Evolutionary conservation across 2,888 invertebrate genomes (phyloP).

Genomic region (Andrena dorsata): DNA sequence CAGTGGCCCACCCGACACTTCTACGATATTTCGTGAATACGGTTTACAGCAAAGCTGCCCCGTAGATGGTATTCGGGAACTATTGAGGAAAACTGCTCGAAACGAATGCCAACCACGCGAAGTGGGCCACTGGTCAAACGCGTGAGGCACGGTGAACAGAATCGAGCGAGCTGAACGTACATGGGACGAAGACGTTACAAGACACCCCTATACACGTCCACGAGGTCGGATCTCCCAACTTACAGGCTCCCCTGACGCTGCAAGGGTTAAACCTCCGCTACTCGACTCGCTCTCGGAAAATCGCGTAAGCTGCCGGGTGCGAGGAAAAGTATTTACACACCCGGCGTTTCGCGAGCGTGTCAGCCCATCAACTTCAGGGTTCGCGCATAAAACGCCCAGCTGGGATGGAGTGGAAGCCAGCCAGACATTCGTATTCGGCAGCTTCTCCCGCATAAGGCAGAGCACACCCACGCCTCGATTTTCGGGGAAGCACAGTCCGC

Average conservation of each 20-base stretch:
- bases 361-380: slow-evolving; percentile 38
- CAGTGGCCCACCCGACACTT: no score
- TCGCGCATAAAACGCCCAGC: slow-evolving; percentile 25
- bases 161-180: no score
- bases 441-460: slow-evolving; percentile 1
- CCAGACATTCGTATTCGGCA: slow-evolving; percentile 12
- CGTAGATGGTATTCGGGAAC: no score
- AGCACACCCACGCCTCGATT: slow-evolving; percentile 33
- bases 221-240: background rate
- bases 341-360: slow-evolving; percentile 31
- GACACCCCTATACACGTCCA: background rate
- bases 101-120: no score
- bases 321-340: slow-evolving; percentile 41
- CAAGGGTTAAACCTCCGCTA: background rate
- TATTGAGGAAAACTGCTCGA: no score
- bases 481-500: slow-evolving; percentile 51
- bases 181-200: background rate
- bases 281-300: background rate
- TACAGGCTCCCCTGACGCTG: background rate
- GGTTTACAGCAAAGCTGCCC: no score
- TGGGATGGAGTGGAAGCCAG: background rate
- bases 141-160: no score
- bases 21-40: no score
- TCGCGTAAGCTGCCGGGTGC: slow-evolving; percentile 11
- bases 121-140: no score